Evolutionary conservation across 2,797 vertebrate species (phyloP).

Genomic region (Margarornis squamiger): DNA sequence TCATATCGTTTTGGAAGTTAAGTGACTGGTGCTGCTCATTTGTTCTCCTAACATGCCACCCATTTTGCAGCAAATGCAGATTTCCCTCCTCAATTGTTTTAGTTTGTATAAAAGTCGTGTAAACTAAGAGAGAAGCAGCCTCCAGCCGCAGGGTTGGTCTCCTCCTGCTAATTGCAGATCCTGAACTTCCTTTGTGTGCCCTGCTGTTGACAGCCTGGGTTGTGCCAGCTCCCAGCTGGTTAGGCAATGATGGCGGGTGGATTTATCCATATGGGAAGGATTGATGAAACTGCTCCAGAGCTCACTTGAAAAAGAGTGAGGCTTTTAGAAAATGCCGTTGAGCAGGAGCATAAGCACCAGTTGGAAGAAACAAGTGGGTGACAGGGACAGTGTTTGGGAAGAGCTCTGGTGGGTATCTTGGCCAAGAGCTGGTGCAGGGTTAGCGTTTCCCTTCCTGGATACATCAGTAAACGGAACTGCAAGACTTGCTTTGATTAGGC

Average conservation of each 20-base stretch:
- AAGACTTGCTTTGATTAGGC: background rate
- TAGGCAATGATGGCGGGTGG: accelerated
- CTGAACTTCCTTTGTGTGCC: background rate
- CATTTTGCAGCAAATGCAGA: background rate
- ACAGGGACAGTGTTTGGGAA: background rate
- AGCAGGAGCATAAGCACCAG: background rate
- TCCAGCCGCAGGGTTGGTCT: background rate
- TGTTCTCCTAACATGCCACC: background rate
- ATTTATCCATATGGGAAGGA: background rate
- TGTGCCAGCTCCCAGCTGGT: background rate
- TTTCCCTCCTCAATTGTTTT: background rate
- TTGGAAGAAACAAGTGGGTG: background rate
- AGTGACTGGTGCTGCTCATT: background rate
- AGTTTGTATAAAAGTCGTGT: background rate
- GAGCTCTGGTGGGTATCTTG: accelerated
- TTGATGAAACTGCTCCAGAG: background rate
- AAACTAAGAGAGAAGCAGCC: background rate
- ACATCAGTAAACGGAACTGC: background rate
- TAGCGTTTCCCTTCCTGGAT: background rate
- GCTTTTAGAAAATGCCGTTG: background rate
- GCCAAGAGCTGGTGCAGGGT: background rate
- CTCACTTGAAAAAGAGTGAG: background rate
- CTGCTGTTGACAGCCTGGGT: background rate
- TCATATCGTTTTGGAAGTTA: background rate
- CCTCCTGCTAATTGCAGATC: background rate